A percentile compares a stretch with the other conserved stretches of the same genome.
These are phyloP conservation scores for Yponomeuta plumbellus DNA, from an alignment of 2,888 invertebrate genomes.

Conservation along the genomic window DNA sequence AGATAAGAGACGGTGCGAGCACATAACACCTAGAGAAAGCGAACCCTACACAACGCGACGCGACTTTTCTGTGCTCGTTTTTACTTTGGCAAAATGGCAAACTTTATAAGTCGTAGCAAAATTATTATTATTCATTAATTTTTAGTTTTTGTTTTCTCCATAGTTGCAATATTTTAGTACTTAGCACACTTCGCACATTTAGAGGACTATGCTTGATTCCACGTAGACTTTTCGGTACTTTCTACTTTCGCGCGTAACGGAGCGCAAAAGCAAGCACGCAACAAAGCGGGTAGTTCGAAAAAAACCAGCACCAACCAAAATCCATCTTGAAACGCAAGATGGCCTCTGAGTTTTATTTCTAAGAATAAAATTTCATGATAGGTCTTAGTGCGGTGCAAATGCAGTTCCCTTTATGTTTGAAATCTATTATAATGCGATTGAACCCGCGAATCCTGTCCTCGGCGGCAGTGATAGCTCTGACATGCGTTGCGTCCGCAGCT, in stretches of 20 bases:
- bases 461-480: constrained; percentile 56
- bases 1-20: too few relatives aligned
- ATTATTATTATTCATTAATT: too few relatives aligned
- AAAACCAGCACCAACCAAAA: constrained; percentile 18
- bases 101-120: too few relatives aligned
- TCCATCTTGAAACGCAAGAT: constrained; percentile 27
- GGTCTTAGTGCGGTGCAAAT: constrained; percentile 36
- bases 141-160: too few relatives aligned
- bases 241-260: background rate
- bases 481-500: constrained; percentile 62
- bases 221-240: too few relatives aligned
- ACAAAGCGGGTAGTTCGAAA: constrained; percentile 40
- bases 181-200: too few relatives aligned
- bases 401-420: constrained; percentile 50
- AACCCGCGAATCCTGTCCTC: constrained; percentile 55
- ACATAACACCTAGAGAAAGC: too few relatives aligned
- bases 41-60: too few relatives aligned
- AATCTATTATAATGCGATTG: constrained; percentile 39
- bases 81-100: too few relatives aligned
- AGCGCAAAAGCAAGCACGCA: background rate
- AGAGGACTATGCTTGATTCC: too few relatives aligned
- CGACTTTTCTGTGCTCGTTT: too few relatives aligned
- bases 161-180: too few relatives aligned
- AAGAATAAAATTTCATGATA: constrained; percentile 51
- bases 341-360: constrained; percentile 55